phyloP scores from a whole-genome alignment of 2,113 vertebrate species.

The Phocoena phocoena region DNA sequence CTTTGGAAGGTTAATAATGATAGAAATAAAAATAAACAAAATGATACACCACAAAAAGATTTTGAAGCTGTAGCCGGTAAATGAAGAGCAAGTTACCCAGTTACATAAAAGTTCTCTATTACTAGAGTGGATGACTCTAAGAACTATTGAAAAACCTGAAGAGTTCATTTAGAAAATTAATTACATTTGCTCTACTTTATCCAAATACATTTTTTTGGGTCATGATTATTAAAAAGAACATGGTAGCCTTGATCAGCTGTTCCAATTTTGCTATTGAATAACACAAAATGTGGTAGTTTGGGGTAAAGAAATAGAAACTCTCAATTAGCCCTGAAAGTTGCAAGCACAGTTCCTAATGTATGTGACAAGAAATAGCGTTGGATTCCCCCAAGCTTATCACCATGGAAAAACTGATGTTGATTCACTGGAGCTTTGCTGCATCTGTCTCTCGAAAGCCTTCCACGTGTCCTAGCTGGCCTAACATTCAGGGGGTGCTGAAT shows the following conservation, averaged over 20 bases:
- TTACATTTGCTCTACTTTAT: neutral
- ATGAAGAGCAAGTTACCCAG: neutral
- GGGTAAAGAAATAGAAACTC: neutral
- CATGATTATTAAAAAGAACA: neutral
- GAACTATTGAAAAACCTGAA: neutral
- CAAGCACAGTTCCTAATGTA: constrained; percentile 21
- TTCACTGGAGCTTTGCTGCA: constrained; percentile 56
- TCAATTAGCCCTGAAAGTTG: neutral
- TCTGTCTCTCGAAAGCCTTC: constrained; percentile 41
- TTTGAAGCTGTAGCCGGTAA: neutral
- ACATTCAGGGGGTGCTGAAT: neutral
- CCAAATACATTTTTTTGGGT: neutral
- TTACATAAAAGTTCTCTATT: neutral
- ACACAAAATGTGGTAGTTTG: constrained; percentile 51
- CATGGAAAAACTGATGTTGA: neutral
- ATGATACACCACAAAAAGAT: neutral
- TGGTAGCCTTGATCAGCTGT: neutral
- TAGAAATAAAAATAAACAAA: neutral
- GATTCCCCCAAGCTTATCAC: constrained; percentile 20
- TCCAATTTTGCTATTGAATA: neutral
- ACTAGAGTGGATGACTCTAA: neutral
- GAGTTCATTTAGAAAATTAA: neutral
- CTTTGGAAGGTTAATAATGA: neutral
- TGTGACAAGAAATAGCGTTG: constrained; percentile 23
- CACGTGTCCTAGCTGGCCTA: constrained; percentile 32